Evolutionary conservation across 2,113 vertebrate species (phyloP).

Genomic region (Benitochromis conjunctus): DNA sequence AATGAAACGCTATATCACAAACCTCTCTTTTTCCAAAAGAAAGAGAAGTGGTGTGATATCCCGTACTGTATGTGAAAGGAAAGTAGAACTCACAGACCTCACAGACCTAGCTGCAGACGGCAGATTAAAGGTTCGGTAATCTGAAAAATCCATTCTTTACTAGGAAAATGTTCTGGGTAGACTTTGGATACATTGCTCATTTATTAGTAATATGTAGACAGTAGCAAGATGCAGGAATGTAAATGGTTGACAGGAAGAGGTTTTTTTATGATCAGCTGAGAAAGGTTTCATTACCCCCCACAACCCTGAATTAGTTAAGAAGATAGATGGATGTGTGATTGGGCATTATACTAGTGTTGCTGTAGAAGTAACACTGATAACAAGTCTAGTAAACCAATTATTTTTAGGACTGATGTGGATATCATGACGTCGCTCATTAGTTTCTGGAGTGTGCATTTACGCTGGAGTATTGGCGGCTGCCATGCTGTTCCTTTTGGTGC

Average conservation of each 20-base stretch:
- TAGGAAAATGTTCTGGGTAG: background rate
- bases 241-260: background rate
- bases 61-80: background rate
- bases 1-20: background rate
- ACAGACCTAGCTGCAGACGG: background rate
- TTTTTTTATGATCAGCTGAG: too few relatives aligned
- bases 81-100: background rate
- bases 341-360: background rate
- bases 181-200: background rate
- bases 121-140: background rate
- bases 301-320: background rate
- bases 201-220: background rate
- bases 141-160: background rate
- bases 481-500: background rate
- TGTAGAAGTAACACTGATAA: background rate
- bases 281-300: too few relatives aligned
- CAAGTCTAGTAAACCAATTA: background rate
- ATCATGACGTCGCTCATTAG: background rate
- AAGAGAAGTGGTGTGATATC: background rate
- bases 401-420: background rate
- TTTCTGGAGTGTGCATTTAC: background rate
- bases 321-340: background rate
- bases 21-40: background rate
- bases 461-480: background rate
- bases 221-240: background rate